Evolutionary conservation across 2,888 invertebrate species (phyloP).

Genomic region (Drosophila mayaguana): DNA sequence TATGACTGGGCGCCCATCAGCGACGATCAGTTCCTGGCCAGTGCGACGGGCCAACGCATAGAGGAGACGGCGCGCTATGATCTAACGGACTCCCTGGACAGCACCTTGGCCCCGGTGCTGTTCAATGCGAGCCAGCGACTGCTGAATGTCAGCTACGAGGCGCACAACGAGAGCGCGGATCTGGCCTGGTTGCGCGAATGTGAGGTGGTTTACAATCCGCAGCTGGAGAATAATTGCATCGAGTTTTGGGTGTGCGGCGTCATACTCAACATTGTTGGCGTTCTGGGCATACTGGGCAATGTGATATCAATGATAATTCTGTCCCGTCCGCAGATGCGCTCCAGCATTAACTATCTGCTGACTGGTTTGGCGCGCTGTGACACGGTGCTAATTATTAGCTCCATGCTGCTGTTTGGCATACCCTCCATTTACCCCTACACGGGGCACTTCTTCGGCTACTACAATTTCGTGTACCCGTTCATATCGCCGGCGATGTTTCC

Average conservation of each 20-base stretch:
- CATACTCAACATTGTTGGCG: conserved; percentile 91
- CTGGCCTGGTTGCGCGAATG: conserved; percentile 69
- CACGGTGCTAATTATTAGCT: conserved; percentile 94
- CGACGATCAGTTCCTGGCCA: conserved; percentile 72
- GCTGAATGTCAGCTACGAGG: conserved; percentile 20
- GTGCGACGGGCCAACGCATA: conserved; percentile 53
- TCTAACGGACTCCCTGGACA: conserved; percentile 42
- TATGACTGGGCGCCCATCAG: conserved; percentile 67
- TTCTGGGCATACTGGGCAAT: conserved; percentile 95
- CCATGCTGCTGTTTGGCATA: conserved; percentile 94
- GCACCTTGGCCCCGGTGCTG: conserved; percentile 32
- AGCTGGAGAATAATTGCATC: conserved; percentile 86
- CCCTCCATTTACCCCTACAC: conserved; percentile 94
- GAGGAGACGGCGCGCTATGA: conserved; percentile 58
- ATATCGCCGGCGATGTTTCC: conserved; percentile 93
- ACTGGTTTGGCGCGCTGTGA: conserved; percentile 97
- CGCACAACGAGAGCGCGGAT: conserved; percentile 17
- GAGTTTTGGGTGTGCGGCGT: conserved; percentile 94
- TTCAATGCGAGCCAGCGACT: conserved; percentile 22
- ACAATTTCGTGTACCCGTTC: conserved; percentile 92
- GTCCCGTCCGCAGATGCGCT: conserved; percentile 97
- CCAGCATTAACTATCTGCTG: conserved; percentile 97
- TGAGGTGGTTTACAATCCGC: conserved; percentile 77
- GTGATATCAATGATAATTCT: conserved; percentile 95
- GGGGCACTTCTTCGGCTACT: conserved; percentile 90